Conservation (phyloP, 2,797 vertebrate genomes). For the Sebastolobus altivelis region DNA sequence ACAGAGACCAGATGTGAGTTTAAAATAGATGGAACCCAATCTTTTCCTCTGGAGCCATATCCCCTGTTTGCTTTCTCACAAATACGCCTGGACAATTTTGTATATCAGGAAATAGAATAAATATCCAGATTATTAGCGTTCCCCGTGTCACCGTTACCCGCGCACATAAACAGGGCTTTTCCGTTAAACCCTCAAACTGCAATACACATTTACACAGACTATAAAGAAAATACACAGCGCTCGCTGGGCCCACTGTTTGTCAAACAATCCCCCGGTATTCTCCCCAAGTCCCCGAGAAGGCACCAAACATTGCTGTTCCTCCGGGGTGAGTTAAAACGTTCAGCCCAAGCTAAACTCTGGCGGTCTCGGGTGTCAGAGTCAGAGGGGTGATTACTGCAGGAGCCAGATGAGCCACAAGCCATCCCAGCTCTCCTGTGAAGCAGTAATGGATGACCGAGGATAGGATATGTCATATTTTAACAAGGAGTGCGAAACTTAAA, state of each 20-base stretch:
- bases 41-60: constrained; percentile 13
- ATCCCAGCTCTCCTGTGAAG: background rate
- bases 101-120: constrained; percentile 46
- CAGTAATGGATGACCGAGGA: background rate
- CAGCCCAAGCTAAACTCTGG: constrained; percentile 3
- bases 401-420: background rate
- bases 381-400: constrained; percentile 11
- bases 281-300: constrained; percentile 9
- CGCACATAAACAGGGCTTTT: constrained; percentile 46
- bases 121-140: constrained; percentile 54
- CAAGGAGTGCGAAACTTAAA: background rate
- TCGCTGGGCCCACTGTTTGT: constrained; percentile 29
- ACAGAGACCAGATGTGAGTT: constrained; percentile 15
- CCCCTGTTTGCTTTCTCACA: constrained; percentile 52
- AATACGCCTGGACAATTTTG: constrained; percentile 30
- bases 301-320: constrained; percentile 21
- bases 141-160: constrained; percentile 13
- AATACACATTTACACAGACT: constrained; percentile 19
- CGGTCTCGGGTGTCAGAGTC: constrained; percentile 34
- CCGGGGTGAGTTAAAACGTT: constrained; percentile 26
- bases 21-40: constrained; percentile 35
- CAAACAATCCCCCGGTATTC: constrained; percentile 46
- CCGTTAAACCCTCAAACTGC: constrained; percentile 33
- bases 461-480: background rate
- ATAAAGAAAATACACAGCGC: constrained; percentile 57